Conservation (phyloP, 2,797 vertebrate genomes). For the Apogon talboti region DNA sequence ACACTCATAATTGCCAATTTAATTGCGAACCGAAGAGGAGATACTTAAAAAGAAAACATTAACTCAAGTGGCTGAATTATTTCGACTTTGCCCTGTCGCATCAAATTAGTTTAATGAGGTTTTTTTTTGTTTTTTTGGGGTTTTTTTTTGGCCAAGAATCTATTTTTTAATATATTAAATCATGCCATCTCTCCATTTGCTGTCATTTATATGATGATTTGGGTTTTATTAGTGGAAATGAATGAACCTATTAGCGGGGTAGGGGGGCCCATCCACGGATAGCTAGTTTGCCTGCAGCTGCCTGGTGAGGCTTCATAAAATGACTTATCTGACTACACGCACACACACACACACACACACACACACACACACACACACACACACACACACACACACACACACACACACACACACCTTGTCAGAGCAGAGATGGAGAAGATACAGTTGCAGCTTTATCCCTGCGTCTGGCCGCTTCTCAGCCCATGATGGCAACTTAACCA, state of each 20-base stretch:
- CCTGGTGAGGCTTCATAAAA: constrained; percentile 47
- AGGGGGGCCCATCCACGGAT: constrained; percentile 32
- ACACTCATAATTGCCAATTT: constrained; percentile 71
- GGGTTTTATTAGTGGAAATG: constrained; percentile 65
- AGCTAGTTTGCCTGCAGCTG: constrained; percentile 39
- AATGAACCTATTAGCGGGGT: constrained; percentile 63
- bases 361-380: constrained; percentile 12
- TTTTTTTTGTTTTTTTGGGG: constrained; percentile 49
- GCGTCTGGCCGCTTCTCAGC: constrained; percentile 54
- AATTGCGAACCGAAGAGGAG: constrained; percentile 72
- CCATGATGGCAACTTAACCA: constrained; percentile 65
- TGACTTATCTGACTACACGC: constrained; percentile 10
- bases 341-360: constrained; percentile 13
- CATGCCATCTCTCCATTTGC: constrained; percentile 49
- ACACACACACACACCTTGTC: constrained; percentile 20
- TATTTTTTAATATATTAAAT: constrained; percentile 58
- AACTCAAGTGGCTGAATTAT: constrained; percentile 68
- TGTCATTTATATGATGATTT: constrained; percentile 72
- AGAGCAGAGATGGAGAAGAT: constrained; percentile 59
- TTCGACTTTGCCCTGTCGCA: constrained; percentile 60
- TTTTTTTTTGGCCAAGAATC: background rate
- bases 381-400: constrained; percentile 9
- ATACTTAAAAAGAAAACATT: constrained; percentile 66
- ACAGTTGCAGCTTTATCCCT: constrained; percentile 44
- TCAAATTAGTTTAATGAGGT: constrained; percentile 72